Percentiles rank a stretch among this genome's conserved stretches.
phyloP scores from a whole-genome alignment of 2,113 vertebrate genomes.

The Dipodomys stephensi region DNA sequence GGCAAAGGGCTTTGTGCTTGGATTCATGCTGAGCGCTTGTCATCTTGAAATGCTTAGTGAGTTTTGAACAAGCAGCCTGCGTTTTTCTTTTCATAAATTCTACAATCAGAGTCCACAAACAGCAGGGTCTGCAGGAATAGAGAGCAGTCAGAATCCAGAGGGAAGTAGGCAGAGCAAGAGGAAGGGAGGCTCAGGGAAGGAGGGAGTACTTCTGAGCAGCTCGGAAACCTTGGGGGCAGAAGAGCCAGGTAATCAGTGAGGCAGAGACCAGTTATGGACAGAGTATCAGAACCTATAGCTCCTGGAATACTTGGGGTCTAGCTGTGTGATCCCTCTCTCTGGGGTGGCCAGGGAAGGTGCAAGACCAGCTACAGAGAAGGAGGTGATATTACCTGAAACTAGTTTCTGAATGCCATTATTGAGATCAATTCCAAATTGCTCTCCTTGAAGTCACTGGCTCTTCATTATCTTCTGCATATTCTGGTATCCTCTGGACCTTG shows the following conservation, averaged over 20 bases:
- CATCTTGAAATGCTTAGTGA: background rate
- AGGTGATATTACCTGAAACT: background rate
- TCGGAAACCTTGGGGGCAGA: background rate
- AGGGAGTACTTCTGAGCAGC: background rate
- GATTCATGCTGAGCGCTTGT: background rate
- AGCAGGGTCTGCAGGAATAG: background rate
- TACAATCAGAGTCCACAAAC: background rate
- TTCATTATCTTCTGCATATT: background rate
- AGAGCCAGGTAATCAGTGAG: background rate
- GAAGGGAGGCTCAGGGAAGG: background rate
- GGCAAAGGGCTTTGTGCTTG: background rate
- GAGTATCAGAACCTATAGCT: background rate
- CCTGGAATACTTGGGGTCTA: background rate
- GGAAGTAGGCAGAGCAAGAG: background rate
- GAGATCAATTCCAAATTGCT: background rate
- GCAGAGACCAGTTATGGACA: background rate
- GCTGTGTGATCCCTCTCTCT: background rate
- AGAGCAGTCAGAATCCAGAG: background rate
- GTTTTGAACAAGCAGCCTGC: background rate
- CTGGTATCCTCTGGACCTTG: conserved; percentile 31
- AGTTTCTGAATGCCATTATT: background rate
- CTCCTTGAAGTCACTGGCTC: background rate
- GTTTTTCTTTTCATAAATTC: conserved; percentile 17
- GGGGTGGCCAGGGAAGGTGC: background rate
- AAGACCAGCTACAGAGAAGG: background rate